Conservation (phyloP, 2,888 invertebrate species). For the Plemyria rubiginata region DNA sequence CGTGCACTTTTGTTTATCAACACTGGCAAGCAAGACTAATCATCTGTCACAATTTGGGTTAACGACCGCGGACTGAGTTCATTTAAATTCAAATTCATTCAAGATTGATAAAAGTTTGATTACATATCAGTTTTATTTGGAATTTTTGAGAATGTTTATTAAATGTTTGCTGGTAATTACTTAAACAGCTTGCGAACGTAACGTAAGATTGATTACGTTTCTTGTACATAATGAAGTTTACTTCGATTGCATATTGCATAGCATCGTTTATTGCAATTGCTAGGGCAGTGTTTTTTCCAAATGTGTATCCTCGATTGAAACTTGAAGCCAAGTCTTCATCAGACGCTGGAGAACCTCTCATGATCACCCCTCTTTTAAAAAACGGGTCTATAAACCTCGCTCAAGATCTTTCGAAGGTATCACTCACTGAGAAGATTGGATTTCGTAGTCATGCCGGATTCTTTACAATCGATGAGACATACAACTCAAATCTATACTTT, state of each 20-base stretch:
- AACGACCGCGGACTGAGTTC: too few relatives aligned
- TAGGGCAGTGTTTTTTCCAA: conserved; percentile 28
- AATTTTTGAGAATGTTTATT: not conserved
- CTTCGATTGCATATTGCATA: not conserved
- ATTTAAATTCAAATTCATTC: not conserved
- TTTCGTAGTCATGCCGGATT: conserved; percentile 86
- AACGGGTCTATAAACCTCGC: conserved; percentile 78
- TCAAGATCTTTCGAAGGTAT: conserved; percentile 66
- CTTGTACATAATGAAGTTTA: conserved; percentile 7
- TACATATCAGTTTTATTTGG: too few relatives aligned
- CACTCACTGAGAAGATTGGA: conserved; percentile 64
- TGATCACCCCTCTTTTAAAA: conserved; percentile 85
- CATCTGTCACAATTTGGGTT: not conserved
- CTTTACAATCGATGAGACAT: conserved; percentile 84
- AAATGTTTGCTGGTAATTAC: too few relatives aligned
- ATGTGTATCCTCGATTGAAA: conserved; percentile 68
- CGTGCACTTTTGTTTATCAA: too few relatives aligned
- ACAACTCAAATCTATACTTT: conserved; percentile 86
- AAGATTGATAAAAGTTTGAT: not conserved
- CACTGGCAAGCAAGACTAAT: too few relatives aligned
- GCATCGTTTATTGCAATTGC: conserved; percentile 6
- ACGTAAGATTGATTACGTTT: not conserved
- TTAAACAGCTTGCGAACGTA: not conserved
- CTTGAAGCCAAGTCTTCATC: conserved; percentile 48
- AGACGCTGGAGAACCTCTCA: conserved; percentile 74